Base-by-base conservation (phyloP, 2,113 vertebrate species). In the Eclectus roratus region DNA sequence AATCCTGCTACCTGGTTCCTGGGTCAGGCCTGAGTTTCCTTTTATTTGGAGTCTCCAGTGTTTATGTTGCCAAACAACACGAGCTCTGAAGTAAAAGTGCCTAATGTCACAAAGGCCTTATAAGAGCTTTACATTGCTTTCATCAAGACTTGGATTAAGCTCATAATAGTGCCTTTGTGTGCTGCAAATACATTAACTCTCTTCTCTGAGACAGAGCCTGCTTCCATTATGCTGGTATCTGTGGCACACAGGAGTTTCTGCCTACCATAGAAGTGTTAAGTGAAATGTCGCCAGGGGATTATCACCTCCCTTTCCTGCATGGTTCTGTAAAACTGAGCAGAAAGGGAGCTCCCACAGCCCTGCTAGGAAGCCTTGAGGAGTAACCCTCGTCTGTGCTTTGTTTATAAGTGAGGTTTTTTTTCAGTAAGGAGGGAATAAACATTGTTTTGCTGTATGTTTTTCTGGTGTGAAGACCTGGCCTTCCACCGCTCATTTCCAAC, bases 211-310 rank as follows among this genome's bases (percentile, higher is more conserved):
- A 39, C n/a, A 88, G 60, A 88, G n/a, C 41, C 70, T 89, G 52
- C 53, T 95, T 96, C 73, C 71, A 46, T 85, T 82, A 74, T 1
- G 10, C 49, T 64, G 61, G 31, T 84, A 96, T 85, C 85, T 81
- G 80, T 74, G 85, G 71, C 91, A 92, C 49, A 69, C 35, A 65
- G 78, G 80, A 94, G 83, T 92, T 95, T 78, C 10, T 95, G 80
- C 80, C 79, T 93, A 58, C 85, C 52, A 70, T 88, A 88, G 73
- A 89, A 82, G 92, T 73, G 95, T 84, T 88, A 96, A 96, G 91
- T 96, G 88, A 88, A 96, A 80, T 53, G 52, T 85, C 2, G 11
- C 85, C 81, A 39, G 61, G 94, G 85, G 91, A 94, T 96, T 96
- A 95, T 92, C 88, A 85, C 94, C 25, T 96, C 83, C 50, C 61